Base-by-base conservation (phyloP, 2,888 invertebrate genomes). In the Drosophila imparisetae region DNA sequence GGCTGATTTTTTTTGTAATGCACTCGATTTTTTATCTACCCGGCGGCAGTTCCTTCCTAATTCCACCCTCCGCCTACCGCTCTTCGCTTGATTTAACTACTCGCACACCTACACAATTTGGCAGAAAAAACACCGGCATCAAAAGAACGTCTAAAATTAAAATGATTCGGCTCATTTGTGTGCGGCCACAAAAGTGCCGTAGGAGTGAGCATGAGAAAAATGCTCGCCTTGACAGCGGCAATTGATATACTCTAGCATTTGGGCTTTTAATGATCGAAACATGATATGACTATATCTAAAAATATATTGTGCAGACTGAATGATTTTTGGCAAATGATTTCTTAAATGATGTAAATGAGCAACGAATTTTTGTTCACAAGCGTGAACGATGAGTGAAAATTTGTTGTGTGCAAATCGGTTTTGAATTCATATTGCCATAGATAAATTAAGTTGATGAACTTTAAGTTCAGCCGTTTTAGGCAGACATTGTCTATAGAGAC, bases 91-190 rank as follows among this genome's bases (percentile, higher is more conserved):
- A 75, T 82, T 79, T 66, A 74, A 60, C 78, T 75, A 67, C 50
- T 66, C 60, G 62, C 67, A 49, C 69, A 84, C 78, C 78, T 78
- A 65, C 70, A 63, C 45, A 48, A 45, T 38, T 29, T 8, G 40
- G 34, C 27, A 38, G 50, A 58, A 49, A 55, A 58, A 48, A 48
- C 34, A 50, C 18, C 13, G n/a, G 4, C 38, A 11, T 38, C 13
- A 29, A 21, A 50, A 40, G 36, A 55, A 36, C n/a, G 11, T 6
- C n/a, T 50, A 36, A 69, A 68, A 50, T 38, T 36, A 49, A 88
- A 89, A 78, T 81, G 77, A 82, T 86, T 85, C 78, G 83, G 76
- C 82, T 84, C 82, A 87, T 90, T 89, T 90, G 87, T 72, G 77
- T 84, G 72, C 54, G 59, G 71, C 86, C 89, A 75, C 86, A 68